Conservation (phyloP, 2,888 invertebrate species). For the Antheraea yamamai region DNA sequence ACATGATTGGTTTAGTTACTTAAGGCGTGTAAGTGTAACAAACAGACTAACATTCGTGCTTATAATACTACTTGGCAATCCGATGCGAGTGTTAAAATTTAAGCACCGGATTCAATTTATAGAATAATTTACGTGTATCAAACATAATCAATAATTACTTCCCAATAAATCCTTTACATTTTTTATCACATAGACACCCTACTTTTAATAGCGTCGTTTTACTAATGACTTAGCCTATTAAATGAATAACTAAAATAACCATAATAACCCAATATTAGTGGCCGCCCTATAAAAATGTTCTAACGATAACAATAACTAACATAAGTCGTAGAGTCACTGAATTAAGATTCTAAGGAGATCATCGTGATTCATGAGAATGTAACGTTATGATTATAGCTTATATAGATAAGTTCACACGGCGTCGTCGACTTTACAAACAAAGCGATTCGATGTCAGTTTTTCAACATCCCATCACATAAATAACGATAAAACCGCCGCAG, state of each 20-base stretch:
- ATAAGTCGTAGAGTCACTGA: not conserved
- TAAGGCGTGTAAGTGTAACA: too few relatives aligned
- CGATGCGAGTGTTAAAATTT: too few relatives aligned
- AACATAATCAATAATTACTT: too few relatives aligned
- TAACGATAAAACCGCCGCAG: slow-evolving; percentile 51
- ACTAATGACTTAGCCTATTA: not conserved
- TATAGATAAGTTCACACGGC: slow-evolving; percentile 58
- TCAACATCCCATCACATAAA: slow-evolving; percentile 49
- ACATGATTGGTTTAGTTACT: too few relatives aligned
- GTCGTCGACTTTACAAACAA: slow-evolving; percentile 57
- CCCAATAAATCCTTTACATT: too few relatives aligned
- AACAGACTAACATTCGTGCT: too few relatives aligned
- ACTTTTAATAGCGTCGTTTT: too few relatives aligned
- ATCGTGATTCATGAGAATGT: not conserved
- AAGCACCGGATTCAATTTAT: too few relatives aligned
- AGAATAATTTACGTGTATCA: too few relatives aligned
- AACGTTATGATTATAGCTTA: slow-evolving; percentile 7
- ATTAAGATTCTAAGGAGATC: not conserved
- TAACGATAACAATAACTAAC: not conserved
- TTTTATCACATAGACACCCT: too few relatives aligned
- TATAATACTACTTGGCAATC: too few relatives aligned
- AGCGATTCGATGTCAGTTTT: slow-evolving; percentile 50
- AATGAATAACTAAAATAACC: not conserved
- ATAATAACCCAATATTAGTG: not conserved
- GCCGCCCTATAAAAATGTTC: not conserved